Evolutionary conservation across 37 sponge, comb jelly and placozoan genomes (phyloP).

Genomic region (Beroe forskalii): DNA sequence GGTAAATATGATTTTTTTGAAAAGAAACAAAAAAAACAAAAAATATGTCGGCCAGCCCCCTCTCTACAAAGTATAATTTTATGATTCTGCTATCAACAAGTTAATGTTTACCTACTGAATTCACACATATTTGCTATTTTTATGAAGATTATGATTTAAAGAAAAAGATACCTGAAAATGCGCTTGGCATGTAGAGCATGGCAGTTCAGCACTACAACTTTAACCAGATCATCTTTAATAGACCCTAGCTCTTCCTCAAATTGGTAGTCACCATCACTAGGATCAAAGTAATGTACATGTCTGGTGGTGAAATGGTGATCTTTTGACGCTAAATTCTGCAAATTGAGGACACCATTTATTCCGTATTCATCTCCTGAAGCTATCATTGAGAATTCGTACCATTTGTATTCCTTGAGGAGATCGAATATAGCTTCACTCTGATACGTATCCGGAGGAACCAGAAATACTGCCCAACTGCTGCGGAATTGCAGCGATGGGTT

Average conservation of each 20-base stretch:
- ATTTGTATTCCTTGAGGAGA: not conserved
- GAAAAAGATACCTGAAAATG: no score
- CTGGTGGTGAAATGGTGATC: not conserved
- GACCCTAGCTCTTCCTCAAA: not conserved
- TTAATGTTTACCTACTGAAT: no score
- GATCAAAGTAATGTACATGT: slow-evolving; percentile 35
- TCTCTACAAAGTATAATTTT: no score
- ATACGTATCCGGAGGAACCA: not conserved
- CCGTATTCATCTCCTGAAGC: slow-evolving; percentile 22
- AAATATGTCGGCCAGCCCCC: no score
- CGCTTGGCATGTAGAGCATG: not conserved
- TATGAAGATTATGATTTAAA: no score
- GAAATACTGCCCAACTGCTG: not conserved
- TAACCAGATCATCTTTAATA: not conserved
- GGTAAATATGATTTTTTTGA: no score
- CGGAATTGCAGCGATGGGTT: slow-evolving; percentile 24
- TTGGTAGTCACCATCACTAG: no score
- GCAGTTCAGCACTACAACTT: slow-evolving; percentile 18
- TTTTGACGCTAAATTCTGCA: not conserved
- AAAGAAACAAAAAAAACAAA: no score
- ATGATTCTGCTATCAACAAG: no score
- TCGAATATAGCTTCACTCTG: slow-evolving; percentile 46
- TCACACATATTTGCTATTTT: no score
- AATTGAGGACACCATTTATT: not conserved
- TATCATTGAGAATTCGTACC: slow-evolving; percentile 25